phyloP scores from a whole-genome alignment of 2,113 vertebrate genomes.

The Sylvietta virens region DNA sequence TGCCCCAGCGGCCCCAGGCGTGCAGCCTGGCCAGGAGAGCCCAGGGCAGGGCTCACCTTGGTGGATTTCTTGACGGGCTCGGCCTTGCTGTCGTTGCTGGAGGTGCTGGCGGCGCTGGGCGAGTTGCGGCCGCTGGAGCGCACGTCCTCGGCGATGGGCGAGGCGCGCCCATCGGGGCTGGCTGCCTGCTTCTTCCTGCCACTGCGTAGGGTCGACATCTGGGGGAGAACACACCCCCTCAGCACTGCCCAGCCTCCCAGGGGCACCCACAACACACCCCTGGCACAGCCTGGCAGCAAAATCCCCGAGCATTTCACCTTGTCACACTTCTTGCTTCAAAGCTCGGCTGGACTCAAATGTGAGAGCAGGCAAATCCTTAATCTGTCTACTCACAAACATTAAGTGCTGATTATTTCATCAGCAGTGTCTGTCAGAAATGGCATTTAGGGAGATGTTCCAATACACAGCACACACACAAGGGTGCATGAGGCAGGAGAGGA shows the following conservation, averaged over 20 bases:
- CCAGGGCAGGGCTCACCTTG: slow-evolving; percentile 72
- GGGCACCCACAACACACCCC: accelerated
- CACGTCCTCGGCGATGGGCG: slow-evolving; percentile 91
- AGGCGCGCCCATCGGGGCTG: slow-evolving; percentile 94
- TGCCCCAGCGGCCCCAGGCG: background rate
- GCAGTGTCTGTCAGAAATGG: background rate
- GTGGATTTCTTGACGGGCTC: slow-evolving; percentile 91
- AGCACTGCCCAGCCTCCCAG: background rate
- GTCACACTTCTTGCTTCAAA: background rate
- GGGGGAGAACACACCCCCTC: background rate
- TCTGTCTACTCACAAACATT: background rate
- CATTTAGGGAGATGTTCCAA: background rate
- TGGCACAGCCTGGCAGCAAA: background rate
- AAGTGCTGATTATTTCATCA: background rate
- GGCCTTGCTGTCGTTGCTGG: slow-evolving; percentile 96
- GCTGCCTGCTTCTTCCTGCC: slow-evolving; percentile 97
- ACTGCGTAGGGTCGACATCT: slow-evolving; percentile 99
- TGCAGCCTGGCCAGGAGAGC: background rate
- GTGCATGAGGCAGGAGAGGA: background rate
- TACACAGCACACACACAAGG: too few relatives aligned
- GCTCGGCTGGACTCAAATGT: background rate
- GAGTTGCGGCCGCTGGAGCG: slow-evolving; percentile 94
- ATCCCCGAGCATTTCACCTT: accelerated
- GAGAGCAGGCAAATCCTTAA: background rate
- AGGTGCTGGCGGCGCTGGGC: slow-evolving; percentile 93